These are phyloP conservation scores for zebrafish (Danio rerio) DNA, from an alignment of 2,113 vertebrate species.

Conservation along the genomic window GRCz12tu NC_133177.1:33010001-33010500, in stretches of 20 bases:
- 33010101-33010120: conserved; percentile 79
- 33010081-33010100: conserved; percentile 90
- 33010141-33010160: conserved; percentile 96
- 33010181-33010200: conserved; percentile 67
- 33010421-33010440: conserved; percentile 78
- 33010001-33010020: not conserved
- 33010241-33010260: conserved; percentile 31
- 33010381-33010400: conserved; percentile 80
- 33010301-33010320: conserved; percentile 69
- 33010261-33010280: conserved; percentile 80
- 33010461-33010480: conserved; percentile 83
- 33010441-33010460: conserved; percentile 80
- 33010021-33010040: conserved; percentile 39
- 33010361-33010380: conserved; percentile 81
- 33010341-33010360: conserved; percentile 89
- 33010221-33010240: conserved; percentile 38
- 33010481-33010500: conserved; percentile 83
- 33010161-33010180: conserved; percentile 85
- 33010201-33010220: conserved; percentile 58
- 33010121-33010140: conserved; percentile 91
- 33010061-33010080: conserved; percentile 89
- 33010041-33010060: conserved; percentile 87
- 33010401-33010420: conserved; percentile 85
- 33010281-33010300: conserved; percentile 79
- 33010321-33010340: conserved; percentile 73